phyloP scores from a whole-genome alignment of 2,113 vertebrate species.

The Serinus canaria region DNA sequence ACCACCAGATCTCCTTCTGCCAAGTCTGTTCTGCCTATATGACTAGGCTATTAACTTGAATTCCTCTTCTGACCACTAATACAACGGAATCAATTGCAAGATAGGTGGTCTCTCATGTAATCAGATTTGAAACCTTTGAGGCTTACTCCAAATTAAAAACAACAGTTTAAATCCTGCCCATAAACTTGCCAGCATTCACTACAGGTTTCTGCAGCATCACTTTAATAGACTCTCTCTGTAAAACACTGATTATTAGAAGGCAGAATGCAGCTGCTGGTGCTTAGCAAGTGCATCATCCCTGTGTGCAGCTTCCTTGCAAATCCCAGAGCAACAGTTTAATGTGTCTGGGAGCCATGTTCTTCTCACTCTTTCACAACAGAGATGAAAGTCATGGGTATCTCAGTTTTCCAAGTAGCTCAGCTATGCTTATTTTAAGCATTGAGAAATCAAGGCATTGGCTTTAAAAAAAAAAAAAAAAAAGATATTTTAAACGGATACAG shows the following conservation, averaged over 20 bases:
- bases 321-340: background rate
- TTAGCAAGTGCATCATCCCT: background rate
- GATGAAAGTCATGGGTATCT: background rate
- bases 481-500: background rate
- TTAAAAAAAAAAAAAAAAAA: background rate
- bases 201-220: background rate
- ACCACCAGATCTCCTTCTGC: background rate
- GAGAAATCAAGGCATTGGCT: background rate
- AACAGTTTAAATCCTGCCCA: background rate
- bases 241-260: background rate
- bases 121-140: background rate
- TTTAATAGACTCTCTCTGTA: background rate
- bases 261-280: background rate
- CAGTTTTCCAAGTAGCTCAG: background rate
- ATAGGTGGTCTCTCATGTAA: slow-evolving; percentile 33
- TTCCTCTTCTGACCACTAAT: slow-evolving; percentile 12
- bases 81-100: slow-evolving; percentile 2
- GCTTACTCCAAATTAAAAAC: background rate
- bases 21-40: background rate
- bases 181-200: background rate
- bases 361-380: background rate
- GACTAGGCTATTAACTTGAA: slow-evolving; percentile 7
- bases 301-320: background rate
- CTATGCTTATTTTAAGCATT: background rate
- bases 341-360: background rate